Conservation (phyloP, 2,113 vertebrate genomes). For the Nematolebias whitei region DNA sequence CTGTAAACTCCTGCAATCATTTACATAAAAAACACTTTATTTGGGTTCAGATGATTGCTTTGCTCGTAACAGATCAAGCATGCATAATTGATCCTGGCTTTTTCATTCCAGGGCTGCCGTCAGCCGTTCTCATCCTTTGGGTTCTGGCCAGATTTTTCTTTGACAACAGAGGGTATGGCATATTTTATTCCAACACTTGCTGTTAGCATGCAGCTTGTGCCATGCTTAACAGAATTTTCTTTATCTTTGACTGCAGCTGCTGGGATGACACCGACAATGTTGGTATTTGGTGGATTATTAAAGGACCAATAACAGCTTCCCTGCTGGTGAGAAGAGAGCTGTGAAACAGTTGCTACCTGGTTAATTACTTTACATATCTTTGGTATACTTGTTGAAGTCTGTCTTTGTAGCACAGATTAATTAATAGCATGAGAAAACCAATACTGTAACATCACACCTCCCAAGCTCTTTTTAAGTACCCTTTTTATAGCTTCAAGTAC, state of each 20-base stretch:
- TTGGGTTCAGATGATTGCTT: background rate
- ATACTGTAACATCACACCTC: background rate
- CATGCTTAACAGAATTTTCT: background rate
- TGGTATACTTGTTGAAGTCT: background rate
- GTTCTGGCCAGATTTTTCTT: slow-evolving; percentile 77
- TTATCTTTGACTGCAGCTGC: slow-evolving; percentile 66
- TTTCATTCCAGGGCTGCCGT: slow-evolving; percentile 71
- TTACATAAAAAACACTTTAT: slow-evolving; percentile 5
- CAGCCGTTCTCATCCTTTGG: slow-evolving; percentile 76
- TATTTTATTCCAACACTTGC: background rate
- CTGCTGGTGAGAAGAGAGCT: slow-evolving; percentile 73
- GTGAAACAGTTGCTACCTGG: background rate
- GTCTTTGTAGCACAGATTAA: background rate
- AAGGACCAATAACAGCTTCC: slow-evolving; percentile 79
- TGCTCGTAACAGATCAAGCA: slow-evolving; percentile 11
- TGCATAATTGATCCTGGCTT: slow-evolving; percentile 19
- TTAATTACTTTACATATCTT: background rate
- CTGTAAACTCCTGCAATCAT: background rate
- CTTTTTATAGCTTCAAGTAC: background rate
- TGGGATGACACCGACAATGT: slow-evolving; percentile 81
- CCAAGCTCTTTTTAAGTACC: background rate
- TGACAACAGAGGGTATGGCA: slow-evolving; percentile 75
- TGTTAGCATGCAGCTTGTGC: background rate
- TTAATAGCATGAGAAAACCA: background rate
- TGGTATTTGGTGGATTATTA: slow-evolving; percentile 82